A percentile compares a stretch with the other conserved stretches of the same genome.
Conservation (phyloP, 2,888 invertebrate genomes). For the Arrhopalites spinosus region DNA sequence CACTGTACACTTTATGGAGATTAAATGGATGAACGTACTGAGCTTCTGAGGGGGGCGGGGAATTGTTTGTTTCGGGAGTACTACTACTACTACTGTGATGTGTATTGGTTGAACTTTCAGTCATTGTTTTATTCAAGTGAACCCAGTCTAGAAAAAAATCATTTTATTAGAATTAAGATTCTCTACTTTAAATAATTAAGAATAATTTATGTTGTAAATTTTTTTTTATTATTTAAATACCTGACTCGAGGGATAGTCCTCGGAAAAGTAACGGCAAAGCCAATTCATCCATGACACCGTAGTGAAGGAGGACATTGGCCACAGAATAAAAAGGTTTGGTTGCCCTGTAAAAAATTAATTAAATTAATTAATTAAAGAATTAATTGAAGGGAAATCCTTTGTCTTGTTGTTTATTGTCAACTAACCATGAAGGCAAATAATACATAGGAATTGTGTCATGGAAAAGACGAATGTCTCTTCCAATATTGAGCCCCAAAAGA, state of each 20-base stretch:
- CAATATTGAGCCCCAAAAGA: conserved; percentile 51
- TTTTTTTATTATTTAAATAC: too few relatives aligned
- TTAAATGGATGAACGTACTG: conserved; percentile 56
- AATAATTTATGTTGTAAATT: too few relatives aligned
- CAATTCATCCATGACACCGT: conserved; percentile 57
- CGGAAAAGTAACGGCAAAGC: conserved; percentile 56
- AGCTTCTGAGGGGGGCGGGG: conserved; percentile 35
- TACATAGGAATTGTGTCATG: conserved; percentile 57
- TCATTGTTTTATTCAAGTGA: conserved; percentile 47
- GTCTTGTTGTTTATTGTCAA: too few relatives aligned
- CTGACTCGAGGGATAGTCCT: conserved; percentile 52
- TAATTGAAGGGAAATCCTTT: too few relatives aligned
- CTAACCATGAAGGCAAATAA: conserved; percentile 56
- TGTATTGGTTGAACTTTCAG: background rate
- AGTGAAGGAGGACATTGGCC: conserved; percentile 57
- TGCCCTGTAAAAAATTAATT: too few relatives aligned
- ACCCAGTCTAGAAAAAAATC: conserved; percentile 49
- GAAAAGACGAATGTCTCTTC: conserved; percentile 53
- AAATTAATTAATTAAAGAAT: too few relatives aligned
- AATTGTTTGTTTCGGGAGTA: background rate
- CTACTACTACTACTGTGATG: conserved; percentile 6
- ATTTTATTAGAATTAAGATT: too few relatives aligned
- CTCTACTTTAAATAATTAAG: too few relatives aligned
- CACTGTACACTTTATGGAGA: conserved; percentile 55
- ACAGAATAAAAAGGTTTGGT: conserved; percentile 56